These are phyloP conservation scores for Sitophilus oryzae DNA, from an alignment of 1,140 invertebrate species.

Conservation along the genomic window DNA sequence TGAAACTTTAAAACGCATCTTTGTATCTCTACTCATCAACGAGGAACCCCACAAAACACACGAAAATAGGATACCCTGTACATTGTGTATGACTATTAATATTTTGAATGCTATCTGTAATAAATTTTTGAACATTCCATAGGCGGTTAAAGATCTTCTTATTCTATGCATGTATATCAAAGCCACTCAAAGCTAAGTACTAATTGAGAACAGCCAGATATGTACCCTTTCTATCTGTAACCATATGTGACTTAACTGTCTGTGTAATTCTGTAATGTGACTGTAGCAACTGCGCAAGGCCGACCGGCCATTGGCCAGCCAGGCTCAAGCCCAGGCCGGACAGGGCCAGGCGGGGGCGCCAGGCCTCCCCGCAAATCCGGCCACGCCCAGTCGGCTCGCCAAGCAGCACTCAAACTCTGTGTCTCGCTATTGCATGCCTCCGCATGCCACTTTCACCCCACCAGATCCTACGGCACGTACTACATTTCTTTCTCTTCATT, in stretches of 20 bases:
- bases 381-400: constrained; percentile 36
- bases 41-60: too few species aligned
- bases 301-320: constrained; percentile 39
- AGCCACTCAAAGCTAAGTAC: too few species aligned
- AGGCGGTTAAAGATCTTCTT: too few species aligned
- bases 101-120: too few species aligned
- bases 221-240: constrained; percentile 1
- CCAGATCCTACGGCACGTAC: constrained; percentile 54
- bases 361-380: constrained; percentile 32
- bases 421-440: constrained; percentile 53
- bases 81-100: too few species aligned
- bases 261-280: constrained; percentile 44
- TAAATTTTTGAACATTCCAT: too few species aligned
- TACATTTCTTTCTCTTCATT: constrained; percentile 11
- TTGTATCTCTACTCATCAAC: too few species aligned
- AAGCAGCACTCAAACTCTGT: constrained; percentile 44
- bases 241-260: constrained; percentile 37
- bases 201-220: too few species aligned
- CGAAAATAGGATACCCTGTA: too few species aligned
- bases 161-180: too few species aligned
- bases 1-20: too few species aligned
- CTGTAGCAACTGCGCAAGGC: constrained; percentile 45
- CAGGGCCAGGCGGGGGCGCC: constrained; percentile 23
- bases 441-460: constrained; percentile 51
- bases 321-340: constrained; percentile 25